A percentile compares a stretch with the other conserved stretches of the same genome.
Evolutionary conservation across 2,797 vertebrate species (phyloP).

Genomic region (Malurus leucopterus): DNA sequence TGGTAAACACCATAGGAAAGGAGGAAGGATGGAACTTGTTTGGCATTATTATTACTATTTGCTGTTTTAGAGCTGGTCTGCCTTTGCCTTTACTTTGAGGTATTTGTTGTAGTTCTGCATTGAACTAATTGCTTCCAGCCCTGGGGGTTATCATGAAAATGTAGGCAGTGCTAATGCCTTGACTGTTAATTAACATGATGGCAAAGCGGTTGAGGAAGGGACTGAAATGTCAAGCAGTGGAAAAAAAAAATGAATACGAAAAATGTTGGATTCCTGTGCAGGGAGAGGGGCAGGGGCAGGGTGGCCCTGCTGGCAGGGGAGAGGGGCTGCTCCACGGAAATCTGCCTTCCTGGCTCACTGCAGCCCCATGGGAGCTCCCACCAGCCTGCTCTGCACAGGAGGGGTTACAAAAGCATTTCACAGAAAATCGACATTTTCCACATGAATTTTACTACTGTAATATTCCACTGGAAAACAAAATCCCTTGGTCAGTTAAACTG

Average conservation of each 20-base stretch:
- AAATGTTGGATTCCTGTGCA: fast-evolving
- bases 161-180: conserved; percentile 21
- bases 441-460: neutral
- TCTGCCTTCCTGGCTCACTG: neutral
- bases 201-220: neutral
- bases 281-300: neutral
- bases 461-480: neutral
- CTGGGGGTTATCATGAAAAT: conserved; percentile 18
- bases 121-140: conserved; percentile 34
- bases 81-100: neutral
- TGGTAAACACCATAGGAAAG: neutral
- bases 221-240: neutral
- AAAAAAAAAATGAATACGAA: neutral
- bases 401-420: neutral
- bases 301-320: neutral
- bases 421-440: neutral
- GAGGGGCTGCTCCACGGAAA: fast-evolving
- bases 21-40: neutral
- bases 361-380: neutral
- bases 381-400: neutral
- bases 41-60: neutral
- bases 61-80: neutral
- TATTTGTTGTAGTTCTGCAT: neutral
- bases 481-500: neutral
- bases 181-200: conserved; percentile 36